Base-by-base conservation (phyloP, 2,888 invertebrate species). In the Abrostola tripartita region DNA sequence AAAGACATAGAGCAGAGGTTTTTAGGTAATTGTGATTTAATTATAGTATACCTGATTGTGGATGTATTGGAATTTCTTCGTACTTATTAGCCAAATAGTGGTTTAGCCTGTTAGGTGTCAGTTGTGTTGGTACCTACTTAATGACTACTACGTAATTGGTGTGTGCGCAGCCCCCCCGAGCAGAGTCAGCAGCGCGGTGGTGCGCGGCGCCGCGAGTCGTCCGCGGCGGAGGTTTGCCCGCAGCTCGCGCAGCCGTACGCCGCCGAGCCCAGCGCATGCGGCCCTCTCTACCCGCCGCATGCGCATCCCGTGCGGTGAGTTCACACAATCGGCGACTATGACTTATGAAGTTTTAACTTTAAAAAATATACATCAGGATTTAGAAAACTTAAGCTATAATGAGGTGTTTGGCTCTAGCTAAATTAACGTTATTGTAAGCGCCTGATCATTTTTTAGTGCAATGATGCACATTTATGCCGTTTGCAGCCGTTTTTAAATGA, bases 231-330 rank as follows among this genome's bases (percentile, higher is more conserved):
- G 80, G 92, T 83, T 77, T 92, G 86, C 85, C 83, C 87, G 40
- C 88, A 86, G 72, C 82, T 96, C 0, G 90, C 95, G 54, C 96
- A 96, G 88, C 96, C 96, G 0, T 96, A 96, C 84, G 95, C 95
- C 1, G 95, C 95, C 4, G 96, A 96, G 80, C 91, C 96, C 66
- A 96, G 96, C 88, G 95, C 96, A 52, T 96, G 96, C 86, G 96
- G 96, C 0, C 96, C 96, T 41, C 92, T 96, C 1, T 96, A 96
- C 84, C 87, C 92, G 7, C 92, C 95, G 54, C 96, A 96, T 79
- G 90, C 95, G 74, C 96, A 95, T 72, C 90, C 93, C 40, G 90
- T 93, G 62, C 85, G 94, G 93, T 93, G 70, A 79, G 84, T 74
- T 38, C 12, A 40, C 9, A 12, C 52, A 24, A 24, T 24, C 24